These are phyloP conservation scores for Idaea straminata DNA, from an alignment of 2,888 invertebrate species.

Conservation along the genomic window DNA sequence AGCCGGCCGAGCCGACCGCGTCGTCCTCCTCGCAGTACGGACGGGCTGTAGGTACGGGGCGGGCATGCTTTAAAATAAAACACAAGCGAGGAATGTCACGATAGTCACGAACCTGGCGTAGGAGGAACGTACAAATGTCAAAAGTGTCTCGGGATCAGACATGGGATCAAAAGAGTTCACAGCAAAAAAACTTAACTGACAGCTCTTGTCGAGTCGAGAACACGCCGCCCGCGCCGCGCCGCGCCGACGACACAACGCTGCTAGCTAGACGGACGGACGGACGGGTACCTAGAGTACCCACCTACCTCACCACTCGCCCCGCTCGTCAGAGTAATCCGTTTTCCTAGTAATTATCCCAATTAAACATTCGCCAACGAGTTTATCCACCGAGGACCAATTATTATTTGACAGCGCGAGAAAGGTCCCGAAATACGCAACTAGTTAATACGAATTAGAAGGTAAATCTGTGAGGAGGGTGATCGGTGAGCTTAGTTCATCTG, in stretches of 20 bases:
- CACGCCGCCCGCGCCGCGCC: too few relatives aligned
- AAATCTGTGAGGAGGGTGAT: conserved; percentile 1
- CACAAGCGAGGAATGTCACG: conserved; percentile 30
- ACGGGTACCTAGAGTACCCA: conserved; percentile 14
- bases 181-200: conserved; percentile 29
- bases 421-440: background rate
- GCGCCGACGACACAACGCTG: conserved; percentile 26
- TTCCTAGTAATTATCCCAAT: background rate
- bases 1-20: background rate
- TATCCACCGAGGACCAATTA: background rate
- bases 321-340: conserved; percentile 1
- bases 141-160: conserved; percentile 31
- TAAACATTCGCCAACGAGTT: conserved; percentile 2
- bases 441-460: background rate
- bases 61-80: conserved; percentile 28
- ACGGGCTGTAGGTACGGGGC: conserved; percentile 6
- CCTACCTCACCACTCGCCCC: background rate
- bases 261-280: conserved; percentile 3
- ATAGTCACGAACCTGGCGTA: conserved; percentile 27
- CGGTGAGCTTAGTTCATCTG: conserved; percentile 16
- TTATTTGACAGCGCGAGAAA: conserved; percentile 1
- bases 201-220: conserved; percentile 19
- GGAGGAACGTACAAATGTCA: conserved; percentile 27
- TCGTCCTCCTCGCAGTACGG: background rate
- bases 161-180: conserved; percentile 32